These are phyloP conservation scores for Mormyrus proboscirostris DNA, from an alignment of 2,797 vertebrate species.

Conservation along the genomic window DNA sequence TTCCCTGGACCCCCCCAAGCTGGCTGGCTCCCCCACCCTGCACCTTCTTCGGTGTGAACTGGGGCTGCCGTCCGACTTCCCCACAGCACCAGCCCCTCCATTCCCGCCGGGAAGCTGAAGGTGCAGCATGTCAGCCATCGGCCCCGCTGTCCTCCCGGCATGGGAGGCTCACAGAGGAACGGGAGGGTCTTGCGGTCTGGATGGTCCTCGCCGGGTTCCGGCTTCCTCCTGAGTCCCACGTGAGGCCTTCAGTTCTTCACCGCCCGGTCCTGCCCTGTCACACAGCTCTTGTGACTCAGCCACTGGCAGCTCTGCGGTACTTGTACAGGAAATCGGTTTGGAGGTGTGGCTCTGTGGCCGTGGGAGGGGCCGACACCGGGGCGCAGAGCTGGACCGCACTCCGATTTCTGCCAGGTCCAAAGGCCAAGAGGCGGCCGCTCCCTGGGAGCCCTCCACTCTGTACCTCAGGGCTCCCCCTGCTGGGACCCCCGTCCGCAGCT, in stretches of 20 bases:
- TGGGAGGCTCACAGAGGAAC: background rate
- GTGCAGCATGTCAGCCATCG: conserved; percentile 66
- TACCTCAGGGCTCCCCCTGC: background rate
- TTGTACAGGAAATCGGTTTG: background rate
- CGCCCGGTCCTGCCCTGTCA: background rate
- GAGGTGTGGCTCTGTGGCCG: background rate
- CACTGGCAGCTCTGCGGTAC: background rate
- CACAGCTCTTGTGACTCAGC: background rate
- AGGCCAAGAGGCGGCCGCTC: background rate
- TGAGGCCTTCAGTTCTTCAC: background rate
- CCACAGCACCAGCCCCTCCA: background rate
- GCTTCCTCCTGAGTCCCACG: background rate
- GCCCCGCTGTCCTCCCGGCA: background rate
- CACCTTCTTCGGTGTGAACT: conserved; percentile 69
- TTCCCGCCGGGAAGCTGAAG: conserved; percentile 58
- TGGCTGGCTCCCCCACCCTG: conserved; percentile 62
- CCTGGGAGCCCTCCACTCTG: background rate
- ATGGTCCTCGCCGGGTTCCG: background rate
- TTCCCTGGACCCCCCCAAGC: conserved; percentile 62
- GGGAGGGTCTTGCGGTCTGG: background rate
- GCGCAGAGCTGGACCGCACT: conserved; percentile 41
- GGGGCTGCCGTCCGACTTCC: conserved; percentile 44
- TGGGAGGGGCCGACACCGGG: conserved; percentile 29
- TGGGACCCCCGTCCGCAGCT: background rate
- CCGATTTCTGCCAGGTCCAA: background rate